Conservation (phyloP, 2,113 vertebrate species). For the Oxyura jamaicensis region DNA sequence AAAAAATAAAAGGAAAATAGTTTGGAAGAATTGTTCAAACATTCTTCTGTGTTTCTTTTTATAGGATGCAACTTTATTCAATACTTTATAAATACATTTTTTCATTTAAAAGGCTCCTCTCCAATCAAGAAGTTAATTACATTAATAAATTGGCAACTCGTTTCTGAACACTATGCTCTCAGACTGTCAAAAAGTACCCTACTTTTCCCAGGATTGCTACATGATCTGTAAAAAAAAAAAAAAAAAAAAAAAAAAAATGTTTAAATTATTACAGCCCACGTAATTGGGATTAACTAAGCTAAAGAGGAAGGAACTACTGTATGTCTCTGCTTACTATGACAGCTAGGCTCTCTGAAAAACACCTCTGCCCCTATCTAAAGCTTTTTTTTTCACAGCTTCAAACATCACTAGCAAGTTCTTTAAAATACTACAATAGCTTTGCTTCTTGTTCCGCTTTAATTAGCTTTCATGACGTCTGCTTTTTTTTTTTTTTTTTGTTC, state of each 20-base stretch:
- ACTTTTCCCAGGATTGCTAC: constrained; percentile 54
- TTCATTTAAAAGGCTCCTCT: neutral
- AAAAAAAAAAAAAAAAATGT: constrained; percentile 10
- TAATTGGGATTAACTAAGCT: constrained; percentile 93
- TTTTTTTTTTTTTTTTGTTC: constrained; percentile 64
- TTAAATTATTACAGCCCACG: constrained; percentile 80
- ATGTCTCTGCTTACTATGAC: constrained; percentile 86
- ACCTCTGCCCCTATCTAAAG: constrained; percentile 76
- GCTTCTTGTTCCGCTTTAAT: constrained; percentile 82
- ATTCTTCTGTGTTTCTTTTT: constrained; percentile 12
- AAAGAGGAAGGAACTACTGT: constrained; percentile 84
- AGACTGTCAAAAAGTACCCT: constrained; percentile 45
- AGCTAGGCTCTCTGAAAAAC: constrained; percentile 81
- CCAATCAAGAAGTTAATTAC: constrained; percentile 66
- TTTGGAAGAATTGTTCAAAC: neutral
- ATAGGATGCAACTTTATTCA: neutral
- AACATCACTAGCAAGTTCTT: constrained; percentile 80
- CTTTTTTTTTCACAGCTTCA: constrained; percentile 76
- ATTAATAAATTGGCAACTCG: constrained; percentile 55
- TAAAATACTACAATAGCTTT: constrained; percentile 82
- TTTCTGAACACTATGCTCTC: constrained; percentile 71
- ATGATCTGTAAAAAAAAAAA: neutral
- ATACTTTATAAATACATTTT: neutral
- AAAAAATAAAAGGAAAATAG: neutral
- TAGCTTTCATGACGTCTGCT: constrained; percentile 80